Evolutionary conservation across 2,113 vertebrate genomes (phyloP).

Genomic region (Notiomystis cincta): DNA sequence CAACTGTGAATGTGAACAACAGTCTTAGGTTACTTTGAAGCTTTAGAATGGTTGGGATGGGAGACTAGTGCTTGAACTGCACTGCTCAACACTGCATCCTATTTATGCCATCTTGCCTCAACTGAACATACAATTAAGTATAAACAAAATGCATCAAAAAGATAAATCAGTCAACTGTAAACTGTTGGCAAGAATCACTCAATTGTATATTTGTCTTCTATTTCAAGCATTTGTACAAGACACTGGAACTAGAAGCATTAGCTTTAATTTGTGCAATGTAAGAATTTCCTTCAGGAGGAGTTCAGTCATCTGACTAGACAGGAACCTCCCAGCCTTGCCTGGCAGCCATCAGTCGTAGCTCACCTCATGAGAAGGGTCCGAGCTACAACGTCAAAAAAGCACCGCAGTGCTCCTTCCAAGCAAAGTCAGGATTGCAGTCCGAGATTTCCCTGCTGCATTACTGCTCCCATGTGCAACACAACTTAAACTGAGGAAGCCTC

Average conservation of each 20-base stretch:
- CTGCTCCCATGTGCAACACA: constrained; percentile 58
- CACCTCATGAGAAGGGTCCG: constrained; percentile 76
- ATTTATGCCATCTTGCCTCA: background rate
- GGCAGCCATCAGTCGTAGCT: constrained; percentile 78
- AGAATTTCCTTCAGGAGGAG: constrained; percentile 20
- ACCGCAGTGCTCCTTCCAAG: constrained; percentile 59
- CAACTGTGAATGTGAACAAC: background rate
- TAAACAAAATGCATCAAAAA: constrained; percentile 23
- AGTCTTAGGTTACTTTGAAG: background rate
- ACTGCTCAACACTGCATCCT: background rate
- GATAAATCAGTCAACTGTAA: background rate
- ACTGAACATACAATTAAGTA: background rate
- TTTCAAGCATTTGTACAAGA: constrained; percentile 21
- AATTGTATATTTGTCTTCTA: background rate
- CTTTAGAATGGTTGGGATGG: background rate
- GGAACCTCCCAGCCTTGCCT: constrained; percentile 45
- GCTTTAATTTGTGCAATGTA: background rate
- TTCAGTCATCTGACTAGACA: constrained; percentile 36
- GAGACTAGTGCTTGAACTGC: background rate
- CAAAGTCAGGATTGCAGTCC: constrained; percentile 38
- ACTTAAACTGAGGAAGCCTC: background rate
- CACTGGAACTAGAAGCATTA: background rate
- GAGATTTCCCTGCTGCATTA: constrained; percentile 80
- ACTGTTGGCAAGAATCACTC: constrained; percentile 9
- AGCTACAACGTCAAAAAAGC: constrained; percentile 83